Evolutionary conservation across 2,888 invertebrate species (phyloP).

Genomic region (Exephanes ischioxanthus): DNA sequence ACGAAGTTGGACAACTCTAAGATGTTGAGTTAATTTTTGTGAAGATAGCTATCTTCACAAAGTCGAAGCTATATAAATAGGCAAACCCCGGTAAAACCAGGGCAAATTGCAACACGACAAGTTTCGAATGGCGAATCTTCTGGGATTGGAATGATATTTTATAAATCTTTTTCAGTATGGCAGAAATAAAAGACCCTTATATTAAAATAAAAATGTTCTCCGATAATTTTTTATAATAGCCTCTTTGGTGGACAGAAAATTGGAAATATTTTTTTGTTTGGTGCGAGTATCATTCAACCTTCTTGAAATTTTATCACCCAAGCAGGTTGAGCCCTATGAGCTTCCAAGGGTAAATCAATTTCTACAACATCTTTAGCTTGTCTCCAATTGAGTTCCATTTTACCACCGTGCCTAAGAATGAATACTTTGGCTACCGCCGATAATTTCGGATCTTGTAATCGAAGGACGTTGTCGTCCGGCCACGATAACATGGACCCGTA

Average conservation of each 20-base stretch:
- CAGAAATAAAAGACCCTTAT: slow-evolving; percentile 12
- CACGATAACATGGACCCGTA: slow-evolving; percentile 91
- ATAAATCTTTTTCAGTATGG: neutral
- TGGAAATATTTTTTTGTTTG: too few species aligned
- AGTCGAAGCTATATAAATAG: neutral
- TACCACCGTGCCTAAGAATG: slow-evolving; percentile 84
- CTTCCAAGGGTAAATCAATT: slow-evolving; percentile 75
- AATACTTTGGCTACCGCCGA: slow-evolving; percentile 66
- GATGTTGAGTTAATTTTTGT: neutral
- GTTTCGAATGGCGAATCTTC: neutral
- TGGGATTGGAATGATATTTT: neutral
- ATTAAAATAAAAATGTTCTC: neutral
- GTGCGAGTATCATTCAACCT: neutral
- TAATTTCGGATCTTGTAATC: slow-evolving; percentile 85
- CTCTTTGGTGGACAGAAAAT: too few species aligned
- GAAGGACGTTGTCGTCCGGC: slow-evolving; percentile 87
- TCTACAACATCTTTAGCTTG: slow-evolving; percentile 52
- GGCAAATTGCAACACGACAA: neutral
- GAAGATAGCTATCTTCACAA: neutral
- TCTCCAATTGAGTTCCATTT: slow-evolving; percentile 74
- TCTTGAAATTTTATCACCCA: slow-evolving; percentile 77
- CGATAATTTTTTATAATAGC: neutral
- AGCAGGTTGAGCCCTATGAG: slow-evolving; percentile 78
- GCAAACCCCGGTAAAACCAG: slow-evolving; percentile 39
- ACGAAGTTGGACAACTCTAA: slow-evolving; percentile 89